A percentile compares a stretch with the other conserved stretches of the same genome.
Evolutionary conservation across 2,888 invertebrate genomes (phyloP).

Genomic region (Eupithecia vulgata): DNA sequence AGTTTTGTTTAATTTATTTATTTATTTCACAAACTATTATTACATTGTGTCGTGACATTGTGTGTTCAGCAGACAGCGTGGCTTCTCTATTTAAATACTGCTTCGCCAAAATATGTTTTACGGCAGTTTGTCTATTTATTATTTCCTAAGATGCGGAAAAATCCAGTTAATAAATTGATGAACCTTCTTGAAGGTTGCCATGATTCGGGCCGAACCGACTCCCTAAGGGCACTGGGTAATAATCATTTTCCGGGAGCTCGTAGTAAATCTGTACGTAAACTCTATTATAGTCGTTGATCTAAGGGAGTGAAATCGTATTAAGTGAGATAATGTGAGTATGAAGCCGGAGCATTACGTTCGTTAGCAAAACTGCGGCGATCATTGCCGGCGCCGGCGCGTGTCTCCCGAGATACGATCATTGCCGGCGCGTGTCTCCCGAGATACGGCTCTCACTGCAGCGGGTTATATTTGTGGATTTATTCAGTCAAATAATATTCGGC

Average conservation of each 20-base stretch:
- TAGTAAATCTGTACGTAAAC: neutral
- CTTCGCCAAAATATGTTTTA: neutral
- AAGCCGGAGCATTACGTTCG: slow-evolving; percentile 22
- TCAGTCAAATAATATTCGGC: neutral
- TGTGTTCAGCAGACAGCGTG: neutral
- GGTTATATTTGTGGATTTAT: neutral
- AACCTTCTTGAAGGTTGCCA: neutral
- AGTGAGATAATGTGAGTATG: slow-evolving; percentile 24
- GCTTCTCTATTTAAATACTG: neutral
- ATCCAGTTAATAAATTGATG: neutral
- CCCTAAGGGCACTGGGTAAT: neutral
- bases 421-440: slow-evolving; percentile 30
- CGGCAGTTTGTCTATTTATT: no score
- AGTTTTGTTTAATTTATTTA: neutral
- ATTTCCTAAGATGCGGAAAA: neutral
- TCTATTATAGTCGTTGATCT: neutral
- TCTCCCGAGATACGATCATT: slow-evolving; percentile 24
- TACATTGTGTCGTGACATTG: no score
- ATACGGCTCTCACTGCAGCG: slow-evolving; percentile 5
- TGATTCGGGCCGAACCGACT: neutral
- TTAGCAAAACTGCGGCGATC: slow-evolving; percentile 37
- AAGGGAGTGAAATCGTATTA: neutral
- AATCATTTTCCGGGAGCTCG: neutral
- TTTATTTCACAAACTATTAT: no score
- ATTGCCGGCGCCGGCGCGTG: slow-evolving; percentile 37